Conservation (phyloP, 2,888 invertebrate species). For the Elysia crispata region DNA sequence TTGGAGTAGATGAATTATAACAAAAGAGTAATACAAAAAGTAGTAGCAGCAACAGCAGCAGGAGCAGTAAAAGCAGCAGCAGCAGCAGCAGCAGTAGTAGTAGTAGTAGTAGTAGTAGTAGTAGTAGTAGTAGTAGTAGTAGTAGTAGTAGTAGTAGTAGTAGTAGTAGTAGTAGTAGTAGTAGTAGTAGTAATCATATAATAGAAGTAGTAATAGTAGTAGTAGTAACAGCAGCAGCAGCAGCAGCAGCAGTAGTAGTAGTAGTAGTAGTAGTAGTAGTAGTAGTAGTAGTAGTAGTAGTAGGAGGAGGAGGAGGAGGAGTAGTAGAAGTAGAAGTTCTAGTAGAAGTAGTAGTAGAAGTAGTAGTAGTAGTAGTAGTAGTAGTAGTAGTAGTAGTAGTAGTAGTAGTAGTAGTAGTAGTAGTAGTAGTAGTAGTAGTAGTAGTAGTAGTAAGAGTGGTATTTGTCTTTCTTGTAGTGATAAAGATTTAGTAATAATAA, state of each 20-base stretch:
- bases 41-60: no score
- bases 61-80: no score
- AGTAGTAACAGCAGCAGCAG: constrained; percentile 14
- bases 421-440: neutral
- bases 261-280: constrained; percentile 25
- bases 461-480: no score
- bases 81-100: constrained; percentile 34
- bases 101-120: constrained; percentile 50
- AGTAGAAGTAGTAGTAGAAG: neutral
- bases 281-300: constrained; percentile 5
- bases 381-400: constrained; percentile 6
- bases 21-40: no score
- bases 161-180: constrained; percentile 25
- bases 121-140: constrained; percentile 49
- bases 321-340: neutral
- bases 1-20: no score
- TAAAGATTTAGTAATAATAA: no score
- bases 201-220: neutral
- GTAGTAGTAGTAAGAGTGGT: no score
- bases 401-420: constrained; percentile 17
- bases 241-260: constrained; percentile 11
- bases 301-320: no score
- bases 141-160: constrained; percentile 51
- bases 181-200: no score
- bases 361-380: neutral